These are phyloP conservation scores for Sycophila texana DNA, from an alignment of 2,888 invertebrate genomes.

Conservation along the genomic window DNA sequence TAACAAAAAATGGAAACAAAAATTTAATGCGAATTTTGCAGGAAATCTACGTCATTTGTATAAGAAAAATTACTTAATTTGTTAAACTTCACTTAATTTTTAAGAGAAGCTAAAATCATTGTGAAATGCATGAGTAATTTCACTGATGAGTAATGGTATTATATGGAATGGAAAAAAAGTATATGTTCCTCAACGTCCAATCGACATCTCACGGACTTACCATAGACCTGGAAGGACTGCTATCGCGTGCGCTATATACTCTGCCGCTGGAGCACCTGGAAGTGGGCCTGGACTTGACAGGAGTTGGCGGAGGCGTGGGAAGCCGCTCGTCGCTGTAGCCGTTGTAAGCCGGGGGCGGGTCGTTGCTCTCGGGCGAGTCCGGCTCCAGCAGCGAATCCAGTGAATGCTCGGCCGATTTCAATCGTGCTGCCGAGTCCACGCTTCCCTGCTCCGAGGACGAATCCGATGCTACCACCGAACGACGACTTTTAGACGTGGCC, in stretches of 20 bases:
- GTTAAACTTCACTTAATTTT: no score
- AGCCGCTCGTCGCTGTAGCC: slow-evolving; percentile 8
- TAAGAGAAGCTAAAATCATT: no score
- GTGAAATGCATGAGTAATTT: no score
- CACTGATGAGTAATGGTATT: no score
- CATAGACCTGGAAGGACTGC: slow-evolving; percentile 30
- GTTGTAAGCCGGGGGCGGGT: slow-evolving; percentile 10
- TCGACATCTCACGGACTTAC: neutral
- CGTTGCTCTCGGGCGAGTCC: slow-evolving; percentile 4
- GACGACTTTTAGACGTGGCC: neutral
- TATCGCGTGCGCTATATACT: slow-evolving; percentile 10
- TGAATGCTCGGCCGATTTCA: neutral
- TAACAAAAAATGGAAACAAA: no score
- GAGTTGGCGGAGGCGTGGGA: neutral
- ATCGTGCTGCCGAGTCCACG: neutral
- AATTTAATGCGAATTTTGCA: no score
- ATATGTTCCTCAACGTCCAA: no score
- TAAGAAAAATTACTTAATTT: no score
- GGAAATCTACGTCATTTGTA: no score
- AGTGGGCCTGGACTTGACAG: neutral
- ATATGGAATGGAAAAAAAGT: no score
- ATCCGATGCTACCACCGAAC: no score
- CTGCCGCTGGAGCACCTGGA: slow-evolving; percentile 17
- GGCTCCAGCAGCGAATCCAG: neutral
- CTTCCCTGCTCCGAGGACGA: neutral